phyloP scores from a whole-genome alignment of 2,113 vertebrate genomes.

The Panthera leo region DNA sequence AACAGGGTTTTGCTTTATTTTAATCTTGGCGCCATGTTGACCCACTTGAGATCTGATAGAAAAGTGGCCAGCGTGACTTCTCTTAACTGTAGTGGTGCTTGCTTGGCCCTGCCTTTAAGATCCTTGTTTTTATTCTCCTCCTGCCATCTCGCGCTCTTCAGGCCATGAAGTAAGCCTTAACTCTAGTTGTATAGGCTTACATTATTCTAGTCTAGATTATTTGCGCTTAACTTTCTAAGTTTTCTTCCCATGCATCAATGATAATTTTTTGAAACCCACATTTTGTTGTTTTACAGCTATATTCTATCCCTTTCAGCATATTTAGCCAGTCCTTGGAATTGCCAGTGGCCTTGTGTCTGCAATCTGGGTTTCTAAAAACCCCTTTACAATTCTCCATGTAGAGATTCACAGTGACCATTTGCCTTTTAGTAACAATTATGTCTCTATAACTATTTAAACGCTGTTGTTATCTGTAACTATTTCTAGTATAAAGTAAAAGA shows the following conservation, averaged over 20 bases:
- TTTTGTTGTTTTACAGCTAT: background rate
- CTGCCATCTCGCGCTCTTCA: background rate
- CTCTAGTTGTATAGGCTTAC: background rate
- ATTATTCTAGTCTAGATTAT: background rate
- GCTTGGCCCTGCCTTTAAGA: background rate
- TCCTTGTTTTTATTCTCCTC: background rate
- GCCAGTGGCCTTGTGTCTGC: background rate
- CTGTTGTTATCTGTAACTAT: background rate
- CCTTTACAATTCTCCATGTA: background rate
- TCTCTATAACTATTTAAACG: background rate
- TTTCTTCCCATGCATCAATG: background rate
- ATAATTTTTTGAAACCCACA: background rate
- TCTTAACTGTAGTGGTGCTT: background rate
- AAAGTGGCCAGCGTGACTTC: background rate
- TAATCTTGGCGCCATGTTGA: background rate
- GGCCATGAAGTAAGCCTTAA: background rate
- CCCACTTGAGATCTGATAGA: background rate
- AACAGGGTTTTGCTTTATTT: background rate
- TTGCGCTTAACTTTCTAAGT: background rate
- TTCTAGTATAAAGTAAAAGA: conserved; percentile 36
- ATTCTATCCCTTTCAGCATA: background rate
- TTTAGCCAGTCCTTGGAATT: background rate
- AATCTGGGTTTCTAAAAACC: background rate
- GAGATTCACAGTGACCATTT: background rate
- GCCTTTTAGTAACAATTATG: background rate